A percentile compares a stretch with the other conserved stretches of the same genome.
Evolutionary conservation across 2,797 vertebrate genomes (phyloP).

Genomic region (Lepilemur septentrionalis): DNA sequence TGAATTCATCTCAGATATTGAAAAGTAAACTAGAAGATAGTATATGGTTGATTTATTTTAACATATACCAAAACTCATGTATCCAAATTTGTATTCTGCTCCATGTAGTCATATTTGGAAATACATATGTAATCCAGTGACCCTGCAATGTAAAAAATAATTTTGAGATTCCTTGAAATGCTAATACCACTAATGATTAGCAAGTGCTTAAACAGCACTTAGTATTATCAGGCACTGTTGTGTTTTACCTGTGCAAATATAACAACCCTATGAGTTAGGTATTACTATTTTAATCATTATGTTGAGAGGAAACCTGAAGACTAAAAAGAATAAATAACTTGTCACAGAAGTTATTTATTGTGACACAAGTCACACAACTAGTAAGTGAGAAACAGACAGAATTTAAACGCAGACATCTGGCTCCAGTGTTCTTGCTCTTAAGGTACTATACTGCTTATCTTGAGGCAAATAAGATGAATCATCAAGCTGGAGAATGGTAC

Average conservation of each 20-base stretch:
- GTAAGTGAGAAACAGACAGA: neutral
- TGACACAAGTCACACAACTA: neutral
- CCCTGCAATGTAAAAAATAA: neutral
- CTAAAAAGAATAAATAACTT: conserved; percentile 7
- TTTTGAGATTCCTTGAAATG: conserved; percentile 2
- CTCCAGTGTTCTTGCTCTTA: neutral
- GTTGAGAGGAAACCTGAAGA: neutral
- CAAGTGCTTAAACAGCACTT: neutral
- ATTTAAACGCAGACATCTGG: neutral
- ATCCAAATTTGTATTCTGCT: neutral
- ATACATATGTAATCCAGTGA: neutral
- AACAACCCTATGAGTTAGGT: neutral
- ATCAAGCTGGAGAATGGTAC: neutral
- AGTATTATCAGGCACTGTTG: neutral
- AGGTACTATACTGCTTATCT: neutral
- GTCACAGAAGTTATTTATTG: neutral
- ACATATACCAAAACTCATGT: neutral
- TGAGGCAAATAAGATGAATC: neutral
- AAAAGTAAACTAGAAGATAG: neutral
- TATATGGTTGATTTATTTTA: neutral
- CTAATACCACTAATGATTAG: neutral
- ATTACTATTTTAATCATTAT: neutral
- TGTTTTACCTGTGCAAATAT: neutral
- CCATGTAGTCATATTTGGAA: neutral
- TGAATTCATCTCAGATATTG: neutral